Evolutionary conservation across 2,888 invertebrate genomes (phyloP).

Genomic region (Oxystoma pomonae): DNA sequence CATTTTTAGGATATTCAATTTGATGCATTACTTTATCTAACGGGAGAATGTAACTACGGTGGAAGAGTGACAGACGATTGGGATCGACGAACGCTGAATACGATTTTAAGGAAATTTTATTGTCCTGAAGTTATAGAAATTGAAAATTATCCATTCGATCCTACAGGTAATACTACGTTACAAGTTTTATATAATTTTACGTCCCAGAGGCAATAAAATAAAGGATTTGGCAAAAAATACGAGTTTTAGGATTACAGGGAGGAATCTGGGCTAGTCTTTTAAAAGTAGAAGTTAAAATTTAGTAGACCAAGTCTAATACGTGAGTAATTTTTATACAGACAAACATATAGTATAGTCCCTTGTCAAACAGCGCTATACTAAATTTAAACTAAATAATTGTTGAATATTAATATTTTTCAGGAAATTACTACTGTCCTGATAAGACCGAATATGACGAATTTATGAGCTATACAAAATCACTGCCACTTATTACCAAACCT

Average conservation of each 20-base stretch:
- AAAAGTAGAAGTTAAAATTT: too few species aligned
- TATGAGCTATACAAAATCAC: constrained; percentile 59
- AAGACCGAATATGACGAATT: constrained; percentile 70
- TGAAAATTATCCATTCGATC: constrained; percentile 64
- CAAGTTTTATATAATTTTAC: too few species aligned
- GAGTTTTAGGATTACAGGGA: too few species aligned
- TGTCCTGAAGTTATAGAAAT: constrained; percentile 62
- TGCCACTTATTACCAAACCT: constrained; percentile 77
- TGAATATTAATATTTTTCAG: constrained; percentile 48
- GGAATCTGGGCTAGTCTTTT: too few species aligned
- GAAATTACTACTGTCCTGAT: constrained; percentile 67
- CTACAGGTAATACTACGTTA: constrained; percentile 51
- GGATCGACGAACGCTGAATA: constrained; percentile 83
- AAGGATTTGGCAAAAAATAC: too few species aligned
- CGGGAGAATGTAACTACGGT: constrained; percentile 95
- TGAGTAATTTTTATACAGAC: too few species aligned
- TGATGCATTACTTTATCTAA: constrained; percentile 84
- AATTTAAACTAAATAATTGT: too few species aligned
- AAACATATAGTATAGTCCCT: too few species aligned
- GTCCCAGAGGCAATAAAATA: too few species aligned
- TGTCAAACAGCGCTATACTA: too few species aligned
- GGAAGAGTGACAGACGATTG: constrained; percentile 95
- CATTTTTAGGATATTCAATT: constrained; percentile 68
- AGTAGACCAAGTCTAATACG: too few species aligned
- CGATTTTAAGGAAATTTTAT: constrained; percentile 78